Evolutionary conservation across 2,113 vertebrate genomes (phyloP).

Genomic region (Plotosus lineatus): DNA sequence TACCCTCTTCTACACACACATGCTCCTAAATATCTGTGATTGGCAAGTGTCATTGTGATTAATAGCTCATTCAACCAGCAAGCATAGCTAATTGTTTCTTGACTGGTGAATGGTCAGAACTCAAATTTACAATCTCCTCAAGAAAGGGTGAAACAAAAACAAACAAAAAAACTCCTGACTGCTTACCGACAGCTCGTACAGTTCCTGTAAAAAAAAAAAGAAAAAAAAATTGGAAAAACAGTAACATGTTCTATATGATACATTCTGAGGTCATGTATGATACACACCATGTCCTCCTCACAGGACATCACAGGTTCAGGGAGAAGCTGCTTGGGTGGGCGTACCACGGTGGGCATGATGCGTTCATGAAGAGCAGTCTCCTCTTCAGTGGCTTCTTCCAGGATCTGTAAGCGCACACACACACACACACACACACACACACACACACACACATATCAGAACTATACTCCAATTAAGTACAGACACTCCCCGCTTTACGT

Average conservation of each 20-base stretch:
- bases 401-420: constrained; percentile 73
- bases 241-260: too few relatives aligned
- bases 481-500: too few relatives aligned
- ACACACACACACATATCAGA: background rate
- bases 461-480: background rate
- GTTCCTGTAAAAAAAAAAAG: constrained; percentile 76
- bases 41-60: background rate
- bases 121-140: background rate
- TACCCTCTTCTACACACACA: background rate
- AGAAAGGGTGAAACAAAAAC: background rate
- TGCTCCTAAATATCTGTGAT: background rate
- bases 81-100: background rate
- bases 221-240: background rate
- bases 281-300: constrained; percentile 86
- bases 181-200: constrained; percentile 91
- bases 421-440: background rate
- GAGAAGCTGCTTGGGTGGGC: constrained; percentile 87
- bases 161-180: constrained; percentile 1
- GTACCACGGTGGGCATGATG: constrained; percentile 97
- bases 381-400: constrained; percentile 96
- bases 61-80: background rate
- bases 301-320: constrained; percentile 70
- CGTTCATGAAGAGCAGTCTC: constrained; percentile 93
- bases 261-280: background rate
- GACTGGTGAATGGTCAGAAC: background rate